Evolutionary conservation across 2,888 invertebrate species (phyloP).

Genomic region (Drosophila mimetica): DNA sequence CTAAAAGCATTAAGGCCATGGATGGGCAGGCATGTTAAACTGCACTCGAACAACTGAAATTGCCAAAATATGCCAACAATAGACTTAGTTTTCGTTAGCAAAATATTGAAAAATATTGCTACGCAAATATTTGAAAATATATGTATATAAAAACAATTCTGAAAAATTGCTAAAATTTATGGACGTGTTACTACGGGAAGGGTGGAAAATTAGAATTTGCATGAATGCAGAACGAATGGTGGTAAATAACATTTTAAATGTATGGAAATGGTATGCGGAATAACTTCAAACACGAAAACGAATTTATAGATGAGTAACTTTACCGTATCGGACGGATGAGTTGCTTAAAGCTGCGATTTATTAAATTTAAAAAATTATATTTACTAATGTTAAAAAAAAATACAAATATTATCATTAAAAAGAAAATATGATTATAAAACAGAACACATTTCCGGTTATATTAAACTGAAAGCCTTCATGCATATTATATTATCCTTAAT

Average conservation of each 20-base stretch:
- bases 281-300: not conserved
- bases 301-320: not conserved
- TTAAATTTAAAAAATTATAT: not conserved
- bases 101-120: slow-evolving; percentile 41
- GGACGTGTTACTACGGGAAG: slow-evolving; percentile 15
- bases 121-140: slow-evolving; percentile 37
- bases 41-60: slow-evolving; percentile 46
- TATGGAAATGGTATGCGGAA: not conserved
- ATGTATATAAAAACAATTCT: slow-evolving; percentile 18
- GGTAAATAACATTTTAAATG: slow-evolving; percentile 1
- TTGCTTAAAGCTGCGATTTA: too few relatives aligned
- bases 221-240: slow-evolving; percentile 1
- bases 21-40: slow-evolving; percentile 43
- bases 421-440: too few relatives aligned
- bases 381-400: not conserved
- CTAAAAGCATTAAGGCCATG: slow-evolving; percentile 62
- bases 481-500: not conserved
- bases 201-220: slow-evolving; percentile 3
- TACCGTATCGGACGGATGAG: not conserved
- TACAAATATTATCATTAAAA: too few relatives aligned
- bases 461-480: not conserved
- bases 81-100: slow-evolving; percentile 34
- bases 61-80: slow-evolving; percentile 51
- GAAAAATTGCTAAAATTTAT: slow-evolving; percentile 28
- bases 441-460: too few relatives aligned